Conservation (phyloP, 2,888 invertebrate species). For the Ophioninae sp. region DNA sequence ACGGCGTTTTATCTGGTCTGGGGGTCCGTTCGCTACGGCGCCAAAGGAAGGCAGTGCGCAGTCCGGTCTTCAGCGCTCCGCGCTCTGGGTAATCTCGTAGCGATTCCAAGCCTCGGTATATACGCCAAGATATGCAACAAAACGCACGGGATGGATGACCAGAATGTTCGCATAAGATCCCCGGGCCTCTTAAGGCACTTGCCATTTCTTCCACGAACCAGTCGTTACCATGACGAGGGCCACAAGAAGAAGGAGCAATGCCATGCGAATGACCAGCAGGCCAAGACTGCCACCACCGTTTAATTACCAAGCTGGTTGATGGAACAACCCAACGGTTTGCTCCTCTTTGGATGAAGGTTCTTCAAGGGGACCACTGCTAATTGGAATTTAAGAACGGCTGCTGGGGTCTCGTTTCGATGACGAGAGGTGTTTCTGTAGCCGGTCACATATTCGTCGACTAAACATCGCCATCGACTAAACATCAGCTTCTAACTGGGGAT, state of each 20-base stretch:
- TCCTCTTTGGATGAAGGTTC: not conserved
- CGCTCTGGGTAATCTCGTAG: slow-evolving; percentile 37
- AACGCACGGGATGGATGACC: slow-evolving; percentile 67
- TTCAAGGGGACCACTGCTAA: not conserved
- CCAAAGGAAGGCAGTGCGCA: slow-evolving; percentile 52
- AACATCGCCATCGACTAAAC: no score
- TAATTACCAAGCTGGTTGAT: slow-evolving; percentile 74
- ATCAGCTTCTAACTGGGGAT: no score
- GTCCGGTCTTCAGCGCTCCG: slow-evolving; percentile 56
- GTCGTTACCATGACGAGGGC: slow-evolving; percentile 74
- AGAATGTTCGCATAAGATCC: slow-evolving; percentile 58
- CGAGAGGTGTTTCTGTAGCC: no score
- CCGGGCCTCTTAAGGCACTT: slow-evolving; percentile 65
- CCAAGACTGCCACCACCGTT: slow-evolving; percentile 59
- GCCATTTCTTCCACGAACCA: slow-evolving; percentile 77
- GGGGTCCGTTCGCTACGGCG: slow-evolving; percentile 59
- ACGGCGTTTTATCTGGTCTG: slow-evolving; percentile 59
- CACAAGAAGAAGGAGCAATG: slow-evolving; percentile 67
- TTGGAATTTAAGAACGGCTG: not conserved
- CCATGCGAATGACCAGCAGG: slow-evolving; percentile 64
- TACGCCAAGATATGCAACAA: slow-evolving; percentile 51
- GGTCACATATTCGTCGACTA: no score
- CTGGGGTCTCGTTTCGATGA: no score
- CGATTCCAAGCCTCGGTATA: slow-evolving; percentile 53
- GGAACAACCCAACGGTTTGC: slow-evolving; percentile 13